Evolutionary conservation across 1,140 invertebrate genomes (phyloP).

Genomic region (Aphis craccivora): DNA sequence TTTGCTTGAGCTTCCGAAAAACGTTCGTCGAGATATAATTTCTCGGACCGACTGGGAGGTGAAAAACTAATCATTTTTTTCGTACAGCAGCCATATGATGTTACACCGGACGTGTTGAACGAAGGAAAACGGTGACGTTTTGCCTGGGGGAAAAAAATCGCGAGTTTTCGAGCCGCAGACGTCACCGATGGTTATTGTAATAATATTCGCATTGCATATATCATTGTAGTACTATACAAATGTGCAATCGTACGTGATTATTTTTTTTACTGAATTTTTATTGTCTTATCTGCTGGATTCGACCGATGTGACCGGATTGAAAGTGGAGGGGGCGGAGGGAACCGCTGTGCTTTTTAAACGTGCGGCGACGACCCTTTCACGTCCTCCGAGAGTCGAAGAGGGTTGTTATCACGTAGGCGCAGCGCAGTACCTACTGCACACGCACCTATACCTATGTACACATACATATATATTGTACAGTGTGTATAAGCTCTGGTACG

Average conservation of each 20-base stretch:
- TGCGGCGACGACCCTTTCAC: neutral
- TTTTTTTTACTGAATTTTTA: constrained; percentile 20
- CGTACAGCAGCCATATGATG: neutral
- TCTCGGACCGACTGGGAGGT: too few relatives aligned
- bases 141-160: neutral
- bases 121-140: neutral
- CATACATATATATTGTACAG: neutral
- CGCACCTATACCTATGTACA: neutral
- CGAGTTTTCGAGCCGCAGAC: neutral
- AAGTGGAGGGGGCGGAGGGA: too few relatives aligned
- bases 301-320: neutral
- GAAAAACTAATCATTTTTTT: neutral
- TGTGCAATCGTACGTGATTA: constrained; percentile 35
- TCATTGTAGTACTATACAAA: neutral
- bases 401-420: constrained; percentile 40
- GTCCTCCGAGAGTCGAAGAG: constrained; percentile 25
- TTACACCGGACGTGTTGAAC: neutral
- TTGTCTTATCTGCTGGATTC: neutral
- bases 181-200: neutral
- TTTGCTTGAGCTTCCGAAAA: neutral
- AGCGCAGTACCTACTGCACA: neutral
- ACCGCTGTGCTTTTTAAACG: constrained; percentile 8
- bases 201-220: neutral
- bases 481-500: neutral
- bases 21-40: neutral